A percentile compares a stretch with the other conserved stretches of the same genome.
Conservation (phyloP, 2,888 invertebrate genomes). For the Brenthis hecate region DNA sequence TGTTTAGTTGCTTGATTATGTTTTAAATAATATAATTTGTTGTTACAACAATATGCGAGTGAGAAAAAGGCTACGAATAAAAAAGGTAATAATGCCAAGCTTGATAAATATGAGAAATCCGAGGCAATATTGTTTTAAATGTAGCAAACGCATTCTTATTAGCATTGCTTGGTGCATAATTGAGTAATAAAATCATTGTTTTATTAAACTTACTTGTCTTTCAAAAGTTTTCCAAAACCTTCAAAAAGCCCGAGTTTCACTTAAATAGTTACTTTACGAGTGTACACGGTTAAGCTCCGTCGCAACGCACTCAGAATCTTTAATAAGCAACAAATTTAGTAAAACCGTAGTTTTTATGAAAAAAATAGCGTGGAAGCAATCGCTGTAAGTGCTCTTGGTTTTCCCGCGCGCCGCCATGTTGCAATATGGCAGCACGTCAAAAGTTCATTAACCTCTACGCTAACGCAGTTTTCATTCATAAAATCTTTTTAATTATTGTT, state of each 20-base stretch:
- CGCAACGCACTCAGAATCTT: conserved; percentile 41
- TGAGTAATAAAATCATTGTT: conserved; percentile 29
- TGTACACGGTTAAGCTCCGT: conserved; percentile 31
- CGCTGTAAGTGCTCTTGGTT: conserved; percentile 66
- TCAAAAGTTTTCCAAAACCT: conserved; percentile 21
- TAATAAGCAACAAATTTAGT: conserved; percentile 46
- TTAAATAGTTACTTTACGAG: conserved; percentile 34
- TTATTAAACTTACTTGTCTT: conserved; percentile 16
- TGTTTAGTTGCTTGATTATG: no score
- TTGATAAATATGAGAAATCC: no score
- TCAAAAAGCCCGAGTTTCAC: conserved; percentile 14
- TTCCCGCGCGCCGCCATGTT: conserved; percentile 63
- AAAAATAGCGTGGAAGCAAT: conserved; percentile 63
- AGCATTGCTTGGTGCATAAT: conserved; percentile 13
- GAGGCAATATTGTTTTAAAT: neutral
- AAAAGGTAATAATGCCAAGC: no score
- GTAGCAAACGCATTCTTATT: conserved; percentile 5
- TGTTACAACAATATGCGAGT: no score
- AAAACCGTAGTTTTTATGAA: conserved; percentile 49
- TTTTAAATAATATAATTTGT: no score
- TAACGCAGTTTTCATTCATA: conserved; percentile 45
- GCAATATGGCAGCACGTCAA: conserved; percentile 44
- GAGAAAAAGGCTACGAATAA: no score
- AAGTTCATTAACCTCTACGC: conserved; percentile 44
- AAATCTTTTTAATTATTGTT: conserved; percentile 40